Evolutionary conservation across 2,797 vertebrate genomes (phyloP).

Genomic region (Phaenicophaeus curvirostris): DNA sequence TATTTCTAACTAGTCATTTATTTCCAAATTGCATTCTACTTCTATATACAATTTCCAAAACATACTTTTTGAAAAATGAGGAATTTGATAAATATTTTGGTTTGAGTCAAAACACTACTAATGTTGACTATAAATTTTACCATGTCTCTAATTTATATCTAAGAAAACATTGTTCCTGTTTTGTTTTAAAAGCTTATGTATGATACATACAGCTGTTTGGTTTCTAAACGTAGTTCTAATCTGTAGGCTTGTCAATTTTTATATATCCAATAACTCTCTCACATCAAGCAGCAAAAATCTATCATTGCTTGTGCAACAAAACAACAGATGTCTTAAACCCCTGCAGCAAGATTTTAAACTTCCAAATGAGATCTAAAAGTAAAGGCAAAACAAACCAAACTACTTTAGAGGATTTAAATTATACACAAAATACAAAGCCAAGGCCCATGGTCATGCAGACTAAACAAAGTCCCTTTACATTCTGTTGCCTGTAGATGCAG

Average conservation of each 20-base stretch:
- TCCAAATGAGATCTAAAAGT: constrained; percentile 45
- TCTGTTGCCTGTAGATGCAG: not conserved
- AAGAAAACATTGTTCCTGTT: not conserved
- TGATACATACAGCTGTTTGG: not conserved
- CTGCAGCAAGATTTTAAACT: not conserved
- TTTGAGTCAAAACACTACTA: not conserved
- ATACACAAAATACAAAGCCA: not conserved
- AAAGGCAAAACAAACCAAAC: constrained; percentile 10
- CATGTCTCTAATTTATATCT: not conserved
- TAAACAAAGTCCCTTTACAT: not conserved
- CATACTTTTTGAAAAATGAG: not conserved
- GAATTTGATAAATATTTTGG: not conserved
- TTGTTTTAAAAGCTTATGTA: not conserved
- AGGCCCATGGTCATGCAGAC: not conserved
- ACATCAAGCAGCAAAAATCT: not conserved
- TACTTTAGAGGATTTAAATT: not conserved
- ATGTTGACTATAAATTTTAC: not conserved
- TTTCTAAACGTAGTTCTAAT: not conserved
- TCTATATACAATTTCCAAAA: not conserved
- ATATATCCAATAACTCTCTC: not conserved
- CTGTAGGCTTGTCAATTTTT: not conserved
- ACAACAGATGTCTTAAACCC: constrained; percentile 50
- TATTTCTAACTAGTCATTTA: not conserved
- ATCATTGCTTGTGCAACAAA: not conserved
- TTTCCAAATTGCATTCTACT: not conserved